A percentile compares a stretch with the other conserved stretches of the same genome.
Evolutionary conservation across 2,888 invertebrate species (phyloP).

Genomic region (Zaprionus obscuricornis): DNA sequence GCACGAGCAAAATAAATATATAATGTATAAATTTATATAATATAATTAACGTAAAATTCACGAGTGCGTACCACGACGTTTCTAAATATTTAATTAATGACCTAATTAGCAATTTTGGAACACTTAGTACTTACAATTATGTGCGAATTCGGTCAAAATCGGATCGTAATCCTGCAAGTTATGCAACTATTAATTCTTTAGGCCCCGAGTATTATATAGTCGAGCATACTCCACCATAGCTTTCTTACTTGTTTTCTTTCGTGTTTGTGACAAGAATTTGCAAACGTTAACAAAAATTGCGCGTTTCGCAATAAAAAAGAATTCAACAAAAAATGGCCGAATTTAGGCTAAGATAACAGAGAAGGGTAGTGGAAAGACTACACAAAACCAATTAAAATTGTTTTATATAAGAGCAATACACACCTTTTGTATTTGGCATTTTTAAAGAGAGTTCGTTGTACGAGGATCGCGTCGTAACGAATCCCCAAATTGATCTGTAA

Average conservation of each 20-base stretch:
- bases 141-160: no score
- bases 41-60: no score
- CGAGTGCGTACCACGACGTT: no score
- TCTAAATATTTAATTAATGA: no score
- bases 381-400: slow-evolving; percentile 67
- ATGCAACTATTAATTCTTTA: no score
- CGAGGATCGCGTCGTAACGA: slow-evolving; percentile 33
- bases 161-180: no score
- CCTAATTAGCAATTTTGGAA: no score
- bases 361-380: not conserved
- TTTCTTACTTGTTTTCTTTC: slow-evolving; percentile 36
- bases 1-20: no score
- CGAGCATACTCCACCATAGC: no score
- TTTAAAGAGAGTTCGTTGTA: slow-evolving; percentile 38
- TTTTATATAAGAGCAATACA: slow-evolving; percentile 33
- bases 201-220: no score
- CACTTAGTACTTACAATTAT: no score
- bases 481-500: slow-evolving; percentile 18
- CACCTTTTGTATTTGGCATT: slow-evolving; percentile 63
- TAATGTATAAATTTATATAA: no score
- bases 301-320: slow-evolving; percentile 62
- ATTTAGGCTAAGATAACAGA: slow-evolving; percentile 17
- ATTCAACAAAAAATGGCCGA: slow-evolving; percentile 58
- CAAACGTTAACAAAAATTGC: slow-evolving; percentile 77
- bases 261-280: slow-evolving; percentile 80